Evolutionary conservation across 2,888 invertebrate species (phyloP), one percentile per base, ranked within the genome.

Genomic region (Eumacrocentrus americanus): DNA sequence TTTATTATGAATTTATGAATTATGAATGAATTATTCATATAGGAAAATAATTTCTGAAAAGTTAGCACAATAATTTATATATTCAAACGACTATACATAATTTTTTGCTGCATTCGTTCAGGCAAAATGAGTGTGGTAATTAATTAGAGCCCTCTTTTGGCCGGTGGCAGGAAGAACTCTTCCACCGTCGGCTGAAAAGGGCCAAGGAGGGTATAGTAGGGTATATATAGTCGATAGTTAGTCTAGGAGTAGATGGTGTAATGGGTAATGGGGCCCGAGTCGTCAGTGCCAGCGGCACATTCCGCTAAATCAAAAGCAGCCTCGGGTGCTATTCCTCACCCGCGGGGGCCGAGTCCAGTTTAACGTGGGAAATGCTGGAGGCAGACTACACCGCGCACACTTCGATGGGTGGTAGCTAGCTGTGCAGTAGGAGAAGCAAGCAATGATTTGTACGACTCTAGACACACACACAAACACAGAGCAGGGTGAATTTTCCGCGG

Each of bases 231-330:
- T 51, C 29, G 51, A 51, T 53, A 60, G 56, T 29, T 46, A 47
- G 57, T 52, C 14, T 50, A 29, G 55, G 62, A 54, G 55, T 63
- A 54, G 61, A 58, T 63, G 58, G 46, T 62, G 67, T 60, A 66
- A 66, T 61, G 65, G 59, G 69, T 72, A 62, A 72, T 70, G 73
- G 74, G 68, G 18, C 22, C 23, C 64, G 70, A 72, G 76, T 78
- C 76, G 75, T 78, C 78, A 77, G 74, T 78, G 77, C 74, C 77
- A 78, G 68, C 53, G 69, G 74, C 77, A 78, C 74, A 77, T 73
- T 74, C 71, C 72, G 73, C 73, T 78, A 78, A 78, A 78, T 78
- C 78, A 78, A 78, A 78, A 77, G 71, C 78, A 77, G 75, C 67
- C 62, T 64, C 67, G 65, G 62, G 54, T 58, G 61, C 66, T 66